phyloP scores from a whole-genome alignment of 2,888 invertebrate genomes.

The Tipula vernalis region DNA sequence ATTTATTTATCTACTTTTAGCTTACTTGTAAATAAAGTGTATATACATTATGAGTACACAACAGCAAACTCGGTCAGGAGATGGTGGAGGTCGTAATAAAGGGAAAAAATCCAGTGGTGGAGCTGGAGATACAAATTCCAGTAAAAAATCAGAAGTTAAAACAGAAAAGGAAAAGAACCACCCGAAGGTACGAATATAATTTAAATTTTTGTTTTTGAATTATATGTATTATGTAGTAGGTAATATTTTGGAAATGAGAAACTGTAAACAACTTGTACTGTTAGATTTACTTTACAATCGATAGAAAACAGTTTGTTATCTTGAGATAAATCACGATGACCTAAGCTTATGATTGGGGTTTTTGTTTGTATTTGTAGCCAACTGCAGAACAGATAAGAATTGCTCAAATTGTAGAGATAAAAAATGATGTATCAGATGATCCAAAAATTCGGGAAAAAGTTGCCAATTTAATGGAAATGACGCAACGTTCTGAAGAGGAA shows the following conservation, averaged over 20 bases:
- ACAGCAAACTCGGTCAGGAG: constrained; percentile 30
- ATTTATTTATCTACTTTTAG: constrained; percentile 20
- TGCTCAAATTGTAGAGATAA: constrained; percentile 67
- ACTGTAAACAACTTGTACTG: neutral
- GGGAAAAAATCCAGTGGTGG: constrained; percentile 16
- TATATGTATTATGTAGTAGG: neutral
- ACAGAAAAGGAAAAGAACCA: constrained; percentile 45
- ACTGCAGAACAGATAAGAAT: constrained; percentile 76
- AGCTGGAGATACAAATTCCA: constrained; percentile 33
- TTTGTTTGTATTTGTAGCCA: constrained; percentile 38
- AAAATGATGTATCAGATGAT: constrained; percentile 45
- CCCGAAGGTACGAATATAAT: constrained; percentile 32
- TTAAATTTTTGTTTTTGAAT: neutral
- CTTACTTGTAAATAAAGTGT: constrained; percentile 35
- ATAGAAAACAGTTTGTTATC: neutral
- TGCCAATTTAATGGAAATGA: constrained; percentile 78
- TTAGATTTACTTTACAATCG: neutral
- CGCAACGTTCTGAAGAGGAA: constrained; percentile 79
- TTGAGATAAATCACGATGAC: neutral
- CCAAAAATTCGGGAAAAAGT: constrained; percentile 56
- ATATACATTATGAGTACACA: constrained; percentile 34
- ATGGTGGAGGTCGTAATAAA: constrained; percentile 32
- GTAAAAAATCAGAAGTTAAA: constrained; percentile 44
- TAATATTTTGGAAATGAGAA: neutral
- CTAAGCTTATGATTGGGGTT: neutral